Evolutionary conservation across 2,797 vertebrate species (phyloP), one percentile per base, ranked within the genome.

Genomic region (Scomberomorus guttatus): DNA sequence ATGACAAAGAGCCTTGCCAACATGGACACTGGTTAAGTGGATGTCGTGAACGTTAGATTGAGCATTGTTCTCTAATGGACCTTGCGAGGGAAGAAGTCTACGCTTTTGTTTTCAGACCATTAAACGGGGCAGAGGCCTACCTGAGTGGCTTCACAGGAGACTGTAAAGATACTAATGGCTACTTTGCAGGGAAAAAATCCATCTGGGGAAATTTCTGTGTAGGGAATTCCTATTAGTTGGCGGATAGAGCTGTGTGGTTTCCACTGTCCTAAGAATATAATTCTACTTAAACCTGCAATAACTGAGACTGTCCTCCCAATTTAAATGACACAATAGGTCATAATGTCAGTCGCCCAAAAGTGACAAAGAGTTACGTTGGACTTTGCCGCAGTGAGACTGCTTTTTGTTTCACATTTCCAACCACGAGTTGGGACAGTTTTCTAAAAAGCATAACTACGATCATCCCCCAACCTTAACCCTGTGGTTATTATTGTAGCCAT

Each of bases 1-100:
- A 87, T 79, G 72, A 81, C 75, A 81, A 77, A 87, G 88, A 82
- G 81, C 81, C 79, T 66, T 27, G 73, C 79, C 76, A 51, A 69
- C 55, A 20, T 50, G 59, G 79, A 72, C 4, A 66, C 39, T n/a
- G 72, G 76, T 75, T 89, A 91, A 94, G 89, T 90, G 91, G 85
- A 83, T 64, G 84, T 81, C 14, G 79, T 89, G 87, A 88, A 86
- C 81, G 92, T 90, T 75, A 80, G 80, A 83, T 69, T 75, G 85
- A 90, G 86, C 88, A 81, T 87, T 85, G 82, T 86, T 89, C 82
- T 80, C 74, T 92, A 92, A 93, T 92, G 91, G 93, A 86, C 55
- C 88, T 82, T 66, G 71, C 15, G 18, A 81, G 77, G 70, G 62
- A 76, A 73, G 77, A 72, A 27, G 59, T 83, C 75, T 65, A n/a